These are phyloP conservation scores for Lasaia peninsularis DNA, from an alignment of 1,140 invertebrate genomes.

Conservation along the genomic window DNA sequence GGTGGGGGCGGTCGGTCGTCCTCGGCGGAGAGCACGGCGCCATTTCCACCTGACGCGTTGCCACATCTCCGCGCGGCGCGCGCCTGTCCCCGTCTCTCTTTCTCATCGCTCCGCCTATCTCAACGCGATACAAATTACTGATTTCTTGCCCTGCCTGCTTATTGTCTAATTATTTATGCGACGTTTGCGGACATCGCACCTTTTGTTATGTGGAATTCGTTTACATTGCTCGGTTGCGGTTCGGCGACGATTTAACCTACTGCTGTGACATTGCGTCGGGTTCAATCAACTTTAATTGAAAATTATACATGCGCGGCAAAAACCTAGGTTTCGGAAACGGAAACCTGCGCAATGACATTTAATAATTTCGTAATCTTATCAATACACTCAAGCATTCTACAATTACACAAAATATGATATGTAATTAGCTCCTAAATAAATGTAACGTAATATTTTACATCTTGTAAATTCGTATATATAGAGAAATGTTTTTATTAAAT, in stretches of 20 bases:
- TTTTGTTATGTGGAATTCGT: constrained; percentile 57
- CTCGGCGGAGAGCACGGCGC: constrained; percentile 75
- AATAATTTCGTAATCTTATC: background rate
- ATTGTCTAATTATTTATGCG: constrained; percentile 74
- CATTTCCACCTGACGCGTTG: constrained; percentile 75
- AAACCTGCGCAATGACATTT: background rate
- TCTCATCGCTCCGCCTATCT: constrained; percentile 64
- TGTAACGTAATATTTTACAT: too few relatives aligned
- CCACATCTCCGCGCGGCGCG: constrained; percentile 67
- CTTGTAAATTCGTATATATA: too few relatives aligned
- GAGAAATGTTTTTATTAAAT: too few relatives aligned
- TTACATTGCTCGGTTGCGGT: constrained; percentile 39
- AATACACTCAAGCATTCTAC: background rate
- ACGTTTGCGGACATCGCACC: constrained; percentile 59
- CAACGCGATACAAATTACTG: constrained; percentile 62
- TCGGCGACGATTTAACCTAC: constrained; percentile 60
- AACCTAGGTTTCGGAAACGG: constrained; percentile 1
- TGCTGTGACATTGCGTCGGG: constrained; percentile 60
- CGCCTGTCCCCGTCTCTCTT: constrained; percentile 61
- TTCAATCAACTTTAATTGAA: constrained; percentile 61
- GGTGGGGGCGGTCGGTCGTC: constrained; percentile 75
- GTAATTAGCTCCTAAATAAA: too few relatives aligned
- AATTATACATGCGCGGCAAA: constrained; percentile 5
- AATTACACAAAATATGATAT: too few relatives aligned
- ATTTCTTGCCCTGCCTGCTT: constrained; percentile 70